A percentile compares a stretch with the other conserved stretches of the same genome.
Evolutionary conservation across 2,888 invertebrate genomes (phyloP).

Genomic region (Callosobruchus maculatus): DNA sequence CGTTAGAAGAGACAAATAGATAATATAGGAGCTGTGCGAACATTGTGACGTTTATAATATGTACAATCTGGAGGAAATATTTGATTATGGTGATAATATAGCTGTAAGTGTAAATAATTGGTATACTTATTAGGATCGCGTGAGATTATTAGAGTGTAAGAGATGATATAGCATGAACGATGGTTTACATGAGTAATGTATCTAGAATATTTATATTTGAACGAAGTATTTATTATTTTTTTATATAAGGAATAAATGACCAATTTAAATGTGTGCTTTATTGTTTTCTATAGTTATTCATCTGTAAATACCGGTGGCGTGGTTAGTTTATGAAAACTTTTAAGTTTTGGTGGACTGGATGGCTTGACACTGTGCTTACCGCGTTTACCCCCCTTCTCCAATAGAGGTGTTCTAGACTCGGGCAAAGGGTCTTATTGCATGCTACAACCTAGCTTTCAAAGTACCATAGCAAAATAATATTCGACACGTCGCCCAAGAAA

Average conservation of each 20-base stretch:
- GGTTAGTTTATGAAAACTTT: too few relatives aligned
- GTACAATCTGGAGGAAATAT: not conserved
- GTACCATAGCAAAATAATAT: too few relatives aligned
- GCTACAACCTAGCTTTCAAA: too few relatives aligned
- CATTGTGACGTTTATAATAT: not conserved
- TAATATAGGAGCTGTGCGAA: too few relatives aligned
- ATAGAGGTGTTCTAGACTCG: not conserved
- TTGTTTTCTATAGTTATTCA: not conserved
- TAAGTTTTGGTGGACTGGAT: too few relatives aligned
- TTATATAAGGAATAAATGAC: constrained; percentile 8
- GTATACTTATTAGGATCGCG: constrained; percentile 5
- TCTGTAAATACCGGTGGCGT: too few relatives aligned
- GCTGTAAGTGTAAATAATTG: constrained; percentile 13
- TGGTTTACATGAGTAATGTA: constrained; percentile 3
- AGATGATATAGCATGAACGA: not conserved
- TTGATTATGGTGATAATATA: constrained; percentile 7
- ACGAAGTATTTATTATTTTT: constrained; percentile 12
- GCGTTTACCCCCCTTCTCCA: too few relatives aligned
- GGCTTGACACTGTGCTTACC: too few relatives aligned
- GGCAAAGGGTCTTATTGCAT: too few relatives aligned
- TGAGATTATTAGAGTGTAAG: constrained; percentile 7
- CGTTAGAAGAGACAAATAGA: too few relatives aligned
- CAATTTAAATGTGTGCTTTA: constrained; percentile 4
- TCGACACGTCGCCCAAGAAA: too few relatives aligned
- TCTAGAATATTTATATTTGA: constrained; percentile 11